Conservation (phyloP, 2,888 invertebrate species). For the Cheilosia vulpina region DNA sequence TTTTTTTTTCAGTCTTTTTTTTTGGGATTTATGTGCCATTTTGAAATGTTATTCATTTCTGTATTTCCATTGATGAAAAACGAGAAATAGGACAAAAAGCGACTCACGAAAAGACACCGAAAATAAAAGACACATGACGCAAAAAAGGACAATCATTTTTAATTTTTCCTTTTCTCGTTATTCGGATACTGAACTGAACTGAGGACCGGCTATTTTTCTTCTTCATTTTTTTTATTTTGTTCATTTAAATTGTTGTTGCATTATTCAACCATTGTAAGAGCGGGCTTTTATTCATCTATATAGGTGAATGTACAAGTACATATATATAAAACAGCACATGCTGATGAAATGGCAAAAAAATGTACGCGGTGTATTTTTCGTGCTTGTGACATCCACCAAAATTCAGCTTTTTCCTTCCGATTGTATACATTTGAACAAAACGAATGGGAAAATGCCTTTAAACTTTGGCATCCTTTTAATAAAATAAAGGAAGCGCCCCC, state of each 20-base stretch:
- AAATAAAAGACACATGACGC: constrained; percentile 59
- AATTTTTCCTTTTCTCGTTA: constrained; percentile 62
- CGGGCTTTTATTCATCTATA: constrained; percentile 1
- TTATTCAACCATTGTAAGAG: constrained; percentile 31
- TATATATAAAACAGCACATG: neutral
- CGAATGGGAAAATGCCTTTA: constrained; percentile 69
- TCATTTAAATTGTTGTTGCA: constrained; percentile 63
- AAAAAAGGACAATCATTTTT: constrained; percentile 68
- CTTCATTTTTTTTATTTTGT: neutral
- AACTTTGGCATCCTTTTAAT: constrained; percentile 73
- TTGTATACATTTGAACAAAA: constrained; percentile 49
- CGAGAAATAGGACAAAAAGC: constrained; percentile 73
- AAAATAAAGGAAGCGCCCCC: constrained; percentile 61
- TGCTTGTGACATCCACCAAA: constrained; percentile 30
- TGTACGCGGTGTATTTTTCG: constrained; percentile 32
- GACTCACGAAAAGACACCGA: constrained; percentile 54
- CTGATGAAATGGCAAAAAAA: constrained; percentile 48
- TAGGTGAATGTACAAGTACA: neutral
- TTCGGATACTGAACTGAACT: constrained; percentile 49
- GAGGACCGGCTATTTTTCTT: constrained; percentile 18
- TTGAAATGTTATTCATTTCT: constrained; percentile 75
- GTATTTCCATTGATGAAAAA: constrained; percentile 75
- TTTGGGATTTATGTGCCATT: constrained; percentile 64
- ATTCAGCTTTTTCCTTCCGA: constrained; percentile 23
- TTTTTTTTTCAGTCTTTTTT: neutral